Percentiles rank a stretch among this genome's conserved stretches.
Evolutionary conservation across 2,888 invertebrate genomes (phyloP).

Genomic region (Acleris holmiana): DNA sequence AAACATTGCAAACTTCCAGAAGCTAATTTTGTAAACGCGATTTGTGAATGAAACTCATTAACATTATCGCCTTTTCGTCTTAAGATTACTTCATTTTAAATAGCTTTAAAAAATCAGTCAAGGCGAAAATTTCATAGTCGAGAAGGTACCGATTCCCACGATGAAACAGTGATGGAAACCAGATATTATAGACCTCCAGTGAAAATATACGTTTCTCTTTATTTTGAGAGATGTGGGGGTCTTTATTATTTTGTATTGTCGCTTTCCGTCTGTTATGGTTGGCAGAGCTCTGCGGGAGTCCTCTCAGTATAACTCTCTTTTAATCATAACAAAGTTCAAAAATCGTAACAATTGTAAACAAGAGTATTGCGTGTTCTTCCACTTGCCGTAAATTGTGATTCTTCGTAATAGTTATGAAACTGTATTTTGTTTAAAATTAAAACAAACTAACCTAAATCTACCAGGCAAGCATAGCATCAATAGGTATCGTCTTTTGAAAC

Average conservation of each 20-base stretch:
- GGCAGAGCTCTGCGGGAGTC: slow-evolving; percentile 59
- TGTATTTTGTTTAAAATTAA: too few species aligned
- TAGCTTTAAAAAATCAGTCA: slow-evolving; percentile 37
- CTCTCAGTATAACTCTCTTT: slow-evolving; percentile 42
- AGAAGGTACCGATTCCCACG: slow-evolving; percentile 41
- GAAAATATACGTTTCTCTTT: slow-evolving; percentile 3
- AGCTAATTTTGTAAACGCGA: slow-evolving; percentile 21
- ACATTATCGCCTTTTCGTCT: slow-evolving; percentile 22
- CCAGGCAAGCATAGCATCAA: too few species aligned
- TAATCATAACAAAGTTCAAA: slow-evolving; percentile 47
- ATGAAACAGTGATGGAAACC: slow-evolving; percentile 25
- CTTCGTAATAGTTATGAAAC: too few species aligned
- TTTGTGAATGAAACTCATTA: slow-evolving; percentile 18
- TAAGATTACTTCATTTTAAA: slow-evolving; percentile 26
- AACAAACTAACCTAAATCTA: too few species aligned
- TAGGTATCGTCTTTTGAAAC: too few species aligned
- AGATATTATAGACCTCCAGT: slow-evolving; percentile 11
- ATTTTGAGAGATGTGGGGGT: slow-evolving; percentile 23
- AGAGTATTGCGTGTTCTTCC: slow-evolving; percentile 2
- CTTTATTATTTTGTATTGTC: slow-evolving; percentile 19
- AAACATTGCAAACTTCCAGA: slow-evolving; percentile 13
- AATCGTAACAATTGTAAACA: slow-evolving; percentile 30
- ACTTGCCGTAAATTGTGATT: too few species aligned
- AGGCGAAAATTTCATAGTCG: slow-evolving; percentile 37
- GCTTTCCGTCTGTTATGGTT: slow-evolving; percentile 44